Percentiles rank a stretch among this genome's conserved stretches.
Evolutionary conservation across 2,797 vertebrate genomes (phyloP).

Genomic region (Margarornis squamiger): DNA sequence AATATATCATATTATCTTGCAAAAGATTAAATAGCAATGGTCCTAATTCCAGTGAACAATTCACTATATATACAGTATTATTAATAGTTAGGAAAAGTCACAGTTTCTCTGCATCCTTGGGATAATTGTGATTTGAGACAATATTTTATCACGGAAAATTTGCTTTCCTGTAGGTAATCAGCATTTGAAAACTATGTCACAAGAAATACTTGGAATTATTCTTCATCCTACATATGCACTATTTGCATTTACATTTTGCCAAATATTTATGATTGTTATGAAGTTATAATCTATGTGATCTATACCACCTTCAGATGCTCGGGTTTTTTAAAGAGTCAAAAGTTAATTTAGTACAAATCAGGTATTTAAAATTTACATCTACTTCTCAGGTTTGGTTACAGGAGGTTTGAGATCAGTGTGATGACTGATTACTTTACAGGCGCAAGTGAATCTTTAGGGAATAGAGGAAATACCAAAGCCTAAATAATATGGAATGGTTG

Average conservation of each 20-base stretch:
- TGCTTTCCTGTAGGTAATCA: neutral
- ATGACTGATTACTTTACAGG: neutral
- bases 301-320: neutral
- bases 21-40: neutral
- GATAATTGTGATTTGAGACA: neutral
- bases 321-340: neutral
- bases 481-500: neutral
- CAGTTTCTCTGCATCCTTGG: neutral
- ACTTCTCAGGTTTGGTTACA: neutral
- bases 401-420: neutral
- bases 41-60: neutral
- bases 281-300: neutral
- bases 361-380: neutral
- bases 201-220: neutral
- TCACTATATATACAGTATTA: neutral
- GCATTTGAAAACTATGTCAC: neutral
- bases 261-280: neutral
- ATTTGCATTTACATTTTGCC: neutral
- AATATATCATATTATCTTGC: neutral
- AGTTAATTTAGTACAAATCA: neutral
- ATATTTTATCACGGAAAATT: neutral
- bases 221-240: neutral
- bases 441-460: neutral
- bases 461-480: neutral
- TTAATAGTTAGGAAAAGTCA: neutral